phyloP scores from a whole-genome alignment of 2,888 invertebrate genomes.

The Heliconius erato region DNA sequence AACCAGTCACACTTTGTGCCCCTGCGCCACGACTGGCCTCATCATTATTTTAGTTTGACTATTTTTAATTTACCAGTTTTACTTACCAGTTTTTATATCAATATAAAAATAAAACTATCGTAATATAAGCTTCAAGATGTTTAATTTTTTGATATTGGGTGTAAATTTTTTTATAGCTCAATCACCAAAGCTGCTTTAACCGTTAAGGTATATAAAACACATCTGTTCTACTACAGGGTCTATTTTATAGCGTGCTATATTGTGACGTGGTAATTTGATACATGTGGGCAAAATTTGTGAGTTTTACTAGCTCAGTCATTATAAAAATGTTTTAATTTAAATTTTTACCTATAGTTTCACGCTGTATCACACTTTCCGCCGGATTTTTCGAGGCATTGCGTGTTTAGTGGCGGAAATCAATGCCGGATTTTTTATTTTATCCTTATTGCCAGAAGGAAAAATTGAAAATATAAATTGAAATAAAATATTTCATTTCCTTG shows the following conservation, averaged over 20 bases:
- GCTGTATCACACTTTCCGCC: too few relatives aligned
- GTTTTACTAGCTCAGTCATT: background rate
- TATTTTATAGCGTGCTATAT: slow-evolving; percentile 37
- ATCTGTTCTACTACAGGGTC: slow-evolving; percentile 44
- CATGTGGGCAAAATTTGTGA: slow-evolving; percentile 31
- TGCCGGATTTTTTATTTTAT: too few relatives aligned
- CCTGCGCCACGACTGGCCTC: too few relatives aligned
- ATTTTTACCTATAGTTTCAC: background rate
- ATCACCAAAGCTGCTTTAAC: slow-evolving; percentile 22
- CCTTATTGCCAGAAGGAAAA: too few relatives aligned
- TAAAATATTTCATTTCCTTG: too few relatives aligned
- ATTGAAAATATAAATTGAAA: too few relatives aligned
- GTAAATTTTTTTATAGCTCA: background rate
- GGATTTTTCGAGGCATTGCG: too few relatives aligned
- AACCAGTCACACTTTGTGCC: too few relatives aligned
- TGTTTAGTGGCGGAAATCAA: too few relatives aligned
- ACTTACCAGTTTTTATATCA: background rate
- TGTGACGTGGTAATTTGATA: slow-evolving; percentile 41
- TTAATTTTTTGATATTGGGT: too few relatives aligned
- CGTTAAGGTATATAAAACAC: slow-evolving; percentile 33
- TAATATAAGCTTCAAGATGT: background rate
- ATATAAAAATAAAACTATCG: background rate
- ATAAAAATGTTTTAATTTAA: background rate
- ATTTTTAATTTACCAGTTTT: too few relatives aligned
- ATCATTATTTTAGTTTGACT: too few relatives aligned